Evolutionary conservation across 2,888 invertebrate genomes (phyloP), one percentile per base, ranked within the genome.

Genomic region (Pterostichus niger): DNA sequence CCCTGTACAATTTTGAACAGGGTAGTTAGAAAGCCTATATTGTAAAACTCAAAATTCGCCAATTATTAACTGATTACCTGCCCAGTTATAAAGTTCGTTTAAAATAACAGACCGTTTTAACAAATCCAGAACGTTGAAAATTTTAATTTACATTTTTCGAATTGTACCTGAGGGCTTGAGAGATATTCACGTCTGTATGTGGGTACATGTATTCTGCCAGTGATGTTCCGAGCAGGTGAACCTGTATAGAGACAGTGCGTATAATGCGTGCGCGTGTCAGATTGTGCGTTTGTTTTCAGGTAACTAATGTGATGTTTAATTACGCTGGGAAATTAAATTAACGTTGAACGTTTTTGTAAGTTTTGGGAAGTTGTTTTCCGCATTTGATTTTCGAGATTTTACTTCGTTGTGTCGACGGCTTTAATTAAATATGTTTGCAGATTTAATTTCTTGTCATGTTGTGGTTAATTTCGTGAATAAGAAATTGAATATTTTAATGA

Each of bases 291-390:
- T 17, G 68, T 71, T 33, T 71, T 6, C 68, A 71, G 68, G 68
- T 40, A 71, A 71, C 68, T 44, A 11, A 71, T 71, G 68, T 44
- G 68, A 44, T 71, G 68, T 44, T 71, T 71, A 71, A 71, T 71
- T 71, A 71, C 56, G 1, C 15, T 4, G 15, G 10, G 11, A 71
- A 10, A 71, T 71, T 40, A 71, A 71, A 44, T 71, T 71, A 44
- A 17, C 44, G 11, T 15, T 13, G 40, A 71, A 44, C 11, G 44
- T 44, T 64, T 71, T 71, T 71, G 68, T 46, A 71, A 44, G 68
- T 71, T 71, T 44, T 71, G 68, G 61, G 35, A 71, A 40, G 44
- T 71, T 71, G 68, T 71, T 64, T 64, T 31, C 6, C 35, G n/a
- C n/a, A 13, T 64, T 64, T 13, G 64, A 35, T 64, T 64, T 59